These are phyloP conservation scores for Chionomys nivalis DNA, from an alignment of 2,113 vertebrate genomes.

Conservation along the genomic window DNA sequence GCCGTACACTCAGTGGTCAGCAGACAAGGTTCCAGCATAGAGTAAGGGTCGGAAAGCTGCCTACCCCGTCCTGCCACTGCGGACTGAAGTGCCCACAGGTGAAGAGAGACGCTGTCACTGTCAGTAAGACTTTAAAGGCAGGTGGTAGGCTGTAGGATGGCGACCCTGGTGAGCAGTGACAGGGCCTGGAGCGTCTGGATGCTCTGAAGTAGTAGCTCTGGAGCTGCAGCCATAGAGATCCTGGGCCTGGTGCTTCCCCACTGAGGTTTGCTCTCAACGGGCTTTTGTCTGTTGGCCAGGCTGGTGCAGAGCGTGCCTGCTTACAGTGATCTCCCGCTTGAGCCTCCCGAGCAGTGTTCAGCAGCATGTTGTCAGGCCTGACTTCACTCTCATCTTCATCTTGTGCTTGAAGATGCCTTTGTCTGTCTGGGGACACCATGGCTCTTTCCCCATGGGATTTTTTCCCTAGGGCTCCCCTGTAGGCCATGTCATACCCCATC, in stretches of 20 bases:
- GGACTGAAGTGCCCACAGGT: rapidly evolving
- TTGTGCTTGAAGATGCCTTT: background rate
- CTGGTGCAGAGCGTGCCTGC: background rate
- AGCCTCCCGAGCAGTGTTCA: background rate
- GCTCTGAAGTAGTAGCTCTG: background rate
- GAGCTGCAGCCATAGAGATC: background rate
- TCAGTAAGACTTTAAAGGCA: background rate
- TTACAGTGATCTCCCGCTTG: background rate
- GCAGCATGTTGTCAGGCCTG: background rate
- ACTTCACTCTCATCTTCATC: too few relatives aligned
- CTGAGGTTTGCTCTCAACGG: background rate
- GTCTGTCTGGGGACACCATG: background rate
- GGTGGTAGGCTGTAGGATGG: background rate
- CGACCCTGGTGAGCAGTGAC: background rate
- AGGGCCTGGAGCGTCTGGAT: too few relatives aligned
- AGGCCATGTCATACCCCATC: background rate
- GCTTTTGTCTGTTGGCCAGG: background rate
- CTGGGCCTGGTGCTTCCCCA: background rate
- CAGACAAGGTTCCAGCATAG: background rate
- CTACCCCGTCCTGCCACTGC: rapidly evolving
- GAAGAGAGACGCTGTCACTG: background rate
- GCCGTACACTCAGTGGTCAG: background rate
- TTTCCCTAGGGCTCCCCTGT: background rate
- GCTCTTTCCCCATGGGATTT: background rate
- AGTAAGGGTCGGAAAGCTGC: background rate